Base-by-base conservation (phyloP, 2,888 invertebrate genomes). In the Augiades crinisus region DNA sequence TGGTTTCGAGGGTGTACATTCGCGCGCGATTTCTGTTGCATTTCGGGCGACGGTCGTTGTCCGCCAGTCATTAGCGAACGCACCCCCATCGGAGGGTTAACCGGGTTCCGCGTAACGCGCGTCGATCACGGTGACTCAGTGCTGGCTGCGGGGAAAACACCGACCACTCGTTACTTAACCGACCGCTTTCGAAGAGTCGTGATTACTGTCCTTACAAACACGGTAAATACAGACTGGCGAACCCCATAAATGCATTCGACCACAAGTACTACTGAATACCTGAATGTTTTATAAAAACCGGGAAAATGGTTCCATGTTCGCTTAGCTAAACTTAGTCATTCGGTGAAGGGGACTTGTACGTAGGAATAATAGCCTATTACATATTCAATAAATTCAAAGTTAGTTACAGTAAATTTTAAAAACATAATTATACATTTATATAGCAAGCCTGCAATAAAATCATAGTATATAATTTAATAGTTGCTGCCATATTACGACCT, bases 41-140 rank as follows among this genome's bases (percentile, higher is more conserved):
- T 72, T 78, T 77, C 59, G 73, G 73, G 69, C 74, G 75, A 72
- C 68, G 76, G 71, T 67, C 66, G 74, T 70, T 74, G 85, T 80
- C 82, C 78, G 76, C 68, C 68, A 69, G 81, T 85, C 84, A 87
- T 88, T 88, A 88, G 81, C 73, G 75, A 75, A 75, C 75, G 75
- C 81, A 75, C 78, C 83, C 85, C 79, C 70, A 24, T 60, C 58
- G 65, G 74, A 82, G 88, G 87, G 86, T 82, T 72, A 78, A 66
- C 63, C 57, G 70, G 64, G 70, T 86, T 87, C 87, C 65, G 82
- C 82, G 87, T 85, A 88, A 70, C 68, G 68, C 67, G 65, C 54
- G 58, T 54, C 63, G 61, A 19, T 6, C 24, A 13, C 30, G 16
- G 44, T 51, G 51, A 51, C 16, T 51, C 51, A 51, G 50, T 31